Evolutionary conservation across 2,888 invertebrate genomes (phyloP).

Genomic region (Drosophila neonasuta): DNA sequence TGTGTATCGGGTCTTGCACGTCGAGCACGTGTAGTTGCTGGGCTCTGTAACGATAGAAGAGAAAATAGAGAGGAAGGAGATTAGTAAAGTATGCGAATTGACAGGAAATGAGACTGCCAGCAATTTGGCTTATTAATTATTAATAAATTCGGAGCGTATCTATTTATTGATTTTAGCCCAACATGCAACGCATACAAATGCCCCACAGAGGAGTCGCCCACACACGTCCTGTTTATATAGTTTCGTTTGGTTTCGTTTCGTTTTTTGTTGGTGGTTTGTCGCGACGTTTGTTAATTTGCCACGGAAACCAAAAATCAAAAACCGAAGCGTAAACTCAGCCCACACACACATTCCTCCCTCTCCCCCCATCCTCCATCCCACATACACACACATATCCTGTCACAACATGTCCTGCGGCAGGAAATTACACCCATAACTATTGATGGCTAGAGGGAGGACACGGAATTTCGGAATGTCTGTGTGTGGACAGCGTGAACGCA

Average conservation of each 20-base stretch:
- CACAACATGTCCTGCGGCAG: constrained; percentile 58
- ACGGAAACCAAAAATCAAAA: constrained; percentile 61
- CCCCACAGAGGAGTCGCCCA: constrained; percentile 33
- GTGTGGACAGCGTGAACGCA: constrained; percentile 32
- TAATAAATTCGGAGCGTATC: constrained; percentile 43
- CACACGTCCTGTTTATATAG: constrained; percentile 49
- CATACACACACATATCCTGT: no score
- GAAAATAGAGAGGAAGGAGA: constrained; percentile 9
- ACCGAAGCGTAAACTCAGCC: constrained; percentile 17
- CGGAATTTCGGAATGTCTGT: background rate
- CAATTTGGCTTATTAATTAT: constrained; percentile 60
- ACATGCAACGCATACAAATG: constrained; percentile 61
- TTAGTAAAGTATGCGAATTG: constrained; percentile 56
- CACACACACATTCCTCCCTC: background rate
- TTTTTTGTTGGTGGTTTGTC: constrained; percentile 63
- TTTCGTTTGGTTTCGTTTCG: constrained; percentile 32
- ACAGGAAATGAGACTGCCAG: constrained; percentile 56
- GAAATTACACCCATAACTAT: constrained; percentile 38
- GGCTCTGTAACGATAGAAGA: constrained; percentile 88
- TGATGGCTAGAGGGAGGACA: no score
- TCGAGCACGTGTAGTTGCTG: constrained; percentile 95
- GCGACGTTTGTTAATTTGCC: constrained; percentile 76
- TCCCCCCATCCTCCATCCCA: background rate
- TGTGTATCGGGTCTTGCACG: constrained; percentile 94
- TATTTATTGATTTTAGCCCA: constrained; percentile 68